Percentiles rank a stretch among this genome's conserved stretches.
phyloP scores from a whole-genome alignment of 2,797 vertebrate species.

The Luscinia megarhynchos region DNA sequence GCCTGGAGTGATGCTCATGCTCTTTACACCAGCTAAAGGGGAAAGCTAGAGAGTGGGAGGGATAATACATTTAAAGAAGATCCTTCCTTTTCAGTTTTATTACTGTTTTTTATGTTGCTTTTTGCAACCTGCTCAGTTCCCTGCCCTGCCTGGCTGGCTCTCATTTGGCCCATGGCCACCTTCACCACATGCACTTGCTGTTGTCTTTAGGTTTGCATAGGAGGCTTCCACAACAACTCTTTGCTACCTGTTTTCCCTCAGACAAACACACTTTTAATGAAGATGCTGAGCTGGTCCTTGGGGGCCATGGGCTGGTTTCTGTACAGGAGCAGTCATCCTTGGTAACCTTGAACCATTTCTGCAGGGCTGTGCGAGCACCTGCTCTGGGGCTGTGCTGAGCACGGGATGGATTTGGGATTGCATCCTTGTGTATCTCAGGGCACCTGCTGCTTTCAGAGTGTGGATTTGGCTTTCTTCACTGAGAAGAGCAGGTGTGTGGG shows the following conservation, averaged over 20 bases:
- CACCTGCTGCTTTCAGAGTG: neutral
- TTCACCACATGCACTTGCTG: fast-evolving
- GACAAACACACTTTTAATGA: neutral
- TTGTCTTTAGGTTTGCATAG: neutral
- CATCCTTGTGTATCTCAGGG: neutral
- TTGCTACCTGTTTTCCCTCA: neutral
- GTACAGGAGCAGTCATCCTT: neutral
- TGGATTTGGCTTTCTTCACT: neutral
- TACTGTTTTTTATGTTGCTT: neutral
- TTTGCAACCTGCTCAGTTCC: neutral
- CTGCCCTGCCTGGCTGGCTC: neutral
- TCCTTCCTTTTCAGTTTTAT: neutral
- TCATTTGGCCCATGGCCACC: neutral
- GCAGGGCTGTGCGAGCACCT: neutral
- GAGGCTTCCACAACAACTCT: neutral
- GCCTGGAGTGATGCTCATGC: neutral
- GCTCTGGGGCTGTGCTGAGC: neutral
- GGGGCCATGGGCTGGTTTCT: neutral
- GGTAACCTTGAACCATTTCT: neutral
- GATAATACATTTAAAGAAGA: neutral
- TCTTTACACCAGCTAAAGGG: neutral
- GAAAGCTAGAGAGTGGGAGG: neutral
- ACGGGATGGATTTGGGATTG: neutral
- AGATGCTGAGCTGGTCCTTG: neutral
- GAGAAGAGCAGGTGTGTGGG: neutral